Evolutionary conservation across 2,888 invertebrate species (phyloP).

Genomic region (Salticus scenicus): DNA sequence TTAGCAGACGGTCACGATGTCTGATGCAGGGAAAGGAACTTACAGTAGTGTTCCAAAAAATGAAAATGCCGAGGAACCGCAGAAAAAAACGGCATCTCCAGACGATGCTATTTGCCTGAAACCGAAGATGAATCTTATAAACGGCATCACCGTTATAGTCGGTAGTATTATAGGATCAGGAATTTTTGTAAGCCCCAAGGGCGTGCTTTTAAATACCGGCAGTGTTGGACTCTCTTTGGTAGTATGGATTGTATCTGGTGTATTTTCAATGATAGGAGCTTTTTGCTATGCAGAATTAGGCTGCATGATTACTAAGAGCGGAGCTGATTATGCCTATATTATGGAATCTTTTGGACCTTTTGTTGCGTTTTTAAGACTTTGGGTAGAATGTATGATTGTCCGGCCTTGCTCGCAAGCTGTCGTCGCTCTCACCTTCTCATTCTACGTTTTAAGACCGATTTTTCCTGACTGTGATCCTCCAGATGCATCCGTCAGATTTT

Average conservation of each 20-base stretch:
- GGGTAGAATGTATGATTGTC: slow-evolving; percentile 99
- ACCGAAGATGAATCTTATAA: slow-evolving; percentile 94
- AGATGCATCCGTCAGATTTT: slow-evolving; percentile 86
- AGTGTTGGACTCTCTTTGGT: slow-evolving; percentile 94
- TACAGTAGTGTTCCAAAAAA: slow-evolving; percentile 1
- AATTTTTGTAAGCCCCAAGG: slow-evolving; percentile 96
- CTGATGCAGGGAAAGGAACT: neutral
- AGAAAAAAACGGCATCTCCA: neutral
- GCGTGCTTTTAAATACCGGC: slow-evolving; percentile 91
- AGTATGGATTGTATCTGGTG: slow-evolving; percentile 93
- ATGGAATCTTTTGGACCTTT: slow-evolving; percentile 99
- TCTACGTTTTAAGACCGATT: slow-evolving; percentile 95
- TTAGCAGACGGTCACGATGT: neutral
- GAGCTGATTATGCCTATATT: slow-evolving; percentile 99
- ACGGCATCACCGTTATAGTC: slow-evolving; percentile 96
- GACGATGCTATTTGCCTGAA: slow-evolving; percentile 85
- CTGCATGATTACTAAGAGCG: slow-evolving; percentile 93
- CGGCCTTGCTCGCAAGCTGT: slow-evolving; percentile 97
- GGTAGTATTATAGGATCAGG: slow-evolving; percentile 98
- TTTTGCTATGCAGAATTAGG: slow-evolving; percentile 99
- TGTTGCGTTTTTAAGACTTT: slow-evolving; percentile 94
- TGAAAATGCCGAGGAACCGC: neutral
- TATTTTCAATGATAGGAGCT: slow-evolving; percentile 97
- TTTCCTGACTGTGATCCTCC: slow-evolving; percentile 96
- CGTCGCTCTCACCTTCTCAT: slow-evolving; percentile 96